These are phyloP conservation scores for Diglossa cyanea DNA, from an alignment of 2,797 vertebrate species.

Conservation along the genomic window DNA sequence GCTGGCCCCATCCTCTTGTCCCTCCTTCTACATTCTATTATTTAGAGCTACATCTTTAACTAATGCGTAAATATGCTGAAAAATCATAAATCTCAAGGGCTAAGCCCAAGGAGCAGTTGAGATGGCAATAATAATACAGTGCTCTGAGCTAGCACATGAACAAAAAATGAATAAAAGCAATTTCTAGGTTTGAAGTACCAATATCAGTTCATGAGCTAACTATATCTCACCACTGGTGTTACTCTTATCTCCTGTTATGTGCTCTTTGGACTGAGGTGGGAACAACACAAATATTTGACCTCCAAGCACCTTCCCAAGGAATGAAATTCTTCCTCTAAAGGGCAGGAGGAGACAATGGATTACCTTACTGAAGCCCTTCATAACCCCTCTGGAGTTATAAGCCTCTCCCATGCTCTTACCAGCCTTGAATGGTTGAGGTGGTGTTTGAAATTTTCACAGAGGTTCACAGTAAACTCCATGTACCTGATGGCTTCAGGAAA, in stretches of 20 bases:
- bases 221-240: not conserved
- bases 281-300: not conserved
- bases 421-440: not conserved
- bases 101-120: not conserved
- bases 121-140: not conserved
- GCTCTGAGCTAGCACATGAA: not conserved
- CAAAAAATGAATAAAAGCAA: not conserved
- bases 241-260: not conserved
- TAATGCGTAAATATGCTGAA: not conserved
- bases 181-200: not conserved
- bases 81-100: not conserved
- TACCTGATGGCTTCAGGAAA: not conserved
- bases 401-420: not conserved
- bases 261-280: not conserved
- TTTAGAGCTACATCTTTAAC: not conserved
- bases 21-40: not conserved
- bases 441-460: not conserved
- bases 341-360: not conserved
- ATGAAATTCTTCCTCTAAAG: not conserved
- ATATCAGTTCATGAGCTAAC: not conserved
- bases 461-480: not conserved
- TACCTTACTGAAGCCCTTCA: not conserved
- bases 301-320: not conserved
- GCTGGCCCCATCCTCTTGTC: not conserved
- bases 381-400: not conserved